These are phyloP conservation scores for Hyperopisus bebe DNA, from an alignment of 2,113 vertebrate genomes.

Conservation along the genomic window DNA sequence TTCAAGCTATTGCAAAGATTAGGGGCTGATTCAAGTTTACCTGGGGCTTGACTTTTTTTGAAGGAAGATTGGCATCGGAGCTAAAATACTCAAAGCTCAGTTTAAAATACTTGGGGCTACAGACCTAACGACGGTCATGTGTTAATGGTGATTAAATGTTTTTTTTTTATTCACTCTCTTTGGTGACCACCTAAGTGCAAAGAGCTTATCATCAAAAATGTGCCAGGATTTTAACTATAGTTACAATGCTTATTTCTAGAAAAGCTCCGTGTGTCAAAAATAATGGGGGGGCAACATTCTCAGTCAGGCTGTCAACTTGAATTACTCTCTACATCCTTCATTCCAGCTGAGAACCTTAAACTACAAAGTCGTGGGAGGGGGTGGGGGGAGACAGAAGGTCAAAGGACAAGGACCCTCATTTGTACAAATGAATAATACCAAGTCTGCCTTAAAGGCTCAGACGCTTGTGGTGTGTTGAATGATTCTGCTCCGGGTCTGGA, in stretches of 20 bases:
- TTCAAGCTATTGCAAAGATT: no score
- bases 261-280: neutral
- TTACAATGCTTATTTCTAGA: neutral
- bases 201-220: neutral
- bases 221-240: neutral
- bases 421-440: conserved; percentile 50
- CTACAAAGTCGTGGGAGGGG: conserved; percentile 5
- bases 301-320: neutral
- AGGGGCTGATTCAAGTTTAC: no score
- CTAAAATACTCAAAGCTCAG: no score
- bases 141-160: neutral
- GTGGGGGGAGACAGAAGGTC: conserved; percentile 48
- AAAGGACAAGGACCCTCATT: conserved; percentile 53
- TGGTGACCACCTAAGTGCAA: neutral
- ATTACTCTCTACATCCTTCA: neutral
- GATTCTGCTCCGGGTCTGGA: neutral
- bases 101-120: no score
- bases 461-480: conserved; percentile 21
- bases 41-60: no score
- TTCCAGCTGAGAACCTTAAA: conserved; percentile 24
- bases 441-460: conserved; percentile 42
- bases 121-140: neutral
- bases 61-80: no score
- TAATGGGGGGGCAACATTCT: neutral
- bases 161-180: neutral